A percentile compares a stretch with the other conserved stretches of the same genome.
Conservation (phyloP, 2,113 vertebrate species). For the Colossoma macropomum region DNA sequence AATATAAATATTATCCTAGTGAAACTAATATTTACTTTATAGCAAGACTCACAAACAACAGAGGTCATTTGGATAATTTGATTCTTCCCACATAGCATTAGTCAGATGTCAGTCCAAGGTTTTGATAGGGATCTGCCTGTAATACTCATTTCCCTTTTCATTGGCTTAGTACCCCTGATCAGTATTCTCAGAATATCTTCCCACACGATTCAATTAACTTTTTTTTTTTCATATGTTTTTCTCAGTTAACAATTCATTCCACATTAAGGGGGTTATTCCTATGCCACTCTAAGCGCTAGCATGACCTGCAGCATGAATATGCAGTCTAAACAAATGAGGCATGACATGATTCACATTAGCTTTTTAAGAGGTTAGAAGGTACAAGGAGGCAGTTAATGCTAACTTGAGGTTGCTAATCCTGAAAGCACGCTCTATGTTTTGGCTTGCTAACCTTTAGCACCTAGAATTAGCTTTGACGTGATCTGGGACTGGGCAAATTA, state of each 20-base stretch:
- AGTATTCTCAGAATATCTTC: background rate
- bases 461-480: constrained; percentile 41
- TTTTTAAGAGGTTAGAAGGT: constrained; percentile 50
- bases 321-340: constrained; percentile 39
- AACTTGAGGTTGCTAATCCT: constrained; percentile 30
- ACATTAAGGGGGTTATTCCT: background rate
- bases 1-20: no score
- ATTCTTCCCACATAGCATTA: background rate
- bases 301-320: constrained; percentile 24
- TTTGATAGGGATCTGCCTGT: background rate
- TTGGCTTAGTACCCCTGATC: background rate
- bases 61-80: background rate
- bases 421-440: constrained; percentile 17
- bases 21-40: background rate
- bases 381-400: constrained; percentile 42
- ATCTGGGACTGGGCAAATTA: constrained; percentile 31
- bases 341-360: constrained; percentile 32
- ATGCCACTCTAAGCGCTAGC: constrained; percentile 7
- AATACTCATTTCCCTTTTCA: background rate
- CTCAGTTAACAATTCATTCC: constrained; percentile 25
- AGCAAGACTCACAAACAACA: background rate
- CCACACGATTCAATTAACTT: background rate
- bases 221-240: background rate
- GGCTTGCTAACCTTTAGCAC: constrained; percentile 38
- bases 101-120: background rate